Base-by-base conservation (phyloP, 2,113 vertebrate genomes). In the Perccottus glenii region DNA sequence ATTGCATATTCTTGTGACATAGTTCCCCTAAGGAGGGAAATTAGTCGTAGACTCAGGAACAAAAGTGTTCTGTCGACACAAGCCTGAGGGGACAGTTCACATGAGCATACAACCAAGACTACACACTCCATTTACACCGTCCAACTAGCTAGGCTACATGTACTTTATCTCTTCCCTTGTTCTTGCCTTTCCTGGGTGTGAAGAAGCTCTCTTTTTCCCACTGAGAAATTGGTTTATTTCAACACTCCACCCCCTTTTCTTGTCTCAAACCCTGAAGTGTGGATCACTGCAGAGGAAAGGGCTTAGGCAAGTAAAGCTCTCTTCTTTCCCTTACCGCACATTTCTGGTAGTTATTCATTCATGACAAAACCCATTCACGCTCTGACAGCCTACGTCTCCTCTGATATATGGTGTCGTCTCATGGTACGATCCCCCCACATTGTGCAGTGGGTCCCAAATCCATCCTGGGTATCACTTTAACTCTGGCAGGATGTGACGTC, bases 281-380 rank as follows among this genome's bases (percentile, higher is more conserved):
- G 85, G 83, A 89, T 92, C 87, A 90, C 68, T 69, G 77, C 81
- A 87, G 88, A 90, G 90, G 86, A 91, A 90, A 88, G 86, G 90
- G 88, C 87, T 87, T 80, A 84, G 74, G 71, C 74, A 59, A 79
- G 85, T 87, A 89, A 91, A 87, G 87, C 88, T 85, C 82, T 82
- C 73, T 65, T 78, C 84, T 85, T 77, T 78, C 82, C 71, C 74
- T 83, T 67, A 32, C 79, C 16, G 64, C 79, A 77, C 86, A 88
- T 91, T 90, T 88, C 80, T 83, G 78, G 84, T 79, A 89, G 89
- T 92, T 92, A 91, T 90, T 92, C 92, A 93, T 91, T 92, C 91
- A 90, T 91, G 91, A 92, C 92, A 91, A 91, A 93, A 90, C 87
- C 89, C 87, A 91, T 92, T 92, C 91, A 91, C 60, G 77, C 84